A percentile compares a stretch with the other conserved stretches of the same genome.
Evolutionary conservation across 2,888 invertebrate genomes (phyloP).

Genomic region (Oligia strigilis): DNA sequence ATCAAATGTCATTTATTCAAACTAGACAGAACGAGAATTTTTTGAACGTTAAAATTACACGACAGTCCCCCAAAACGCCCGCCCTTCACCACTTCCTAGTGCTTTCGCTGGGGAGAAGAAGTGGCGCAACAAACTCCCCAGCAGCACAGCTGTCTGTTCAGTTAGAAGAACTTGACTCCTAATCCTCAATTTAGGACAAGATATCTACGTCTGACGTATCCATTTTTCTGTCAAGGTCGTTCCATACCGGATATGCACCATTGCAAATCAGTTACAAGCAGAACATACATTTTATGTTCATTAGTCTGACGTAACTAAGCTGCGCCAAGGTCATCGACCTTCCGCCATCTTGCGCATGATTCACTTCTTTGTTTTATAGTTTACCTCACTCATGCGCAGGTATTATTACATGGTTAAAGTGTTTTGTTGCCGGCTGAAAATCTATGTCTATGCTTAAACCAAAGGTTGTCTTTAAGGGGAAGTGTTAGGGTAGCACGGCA

Average conservation of each 20-base stretch:
- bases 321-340: slow-evolving; percentile 47
- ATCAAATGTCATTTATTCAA: no score
- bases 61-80: no score
- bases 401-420: slow-evolving; percentile 8
- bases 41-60: no score
- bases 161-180: neutral
- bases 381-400: slow-evolving; percentile 40
- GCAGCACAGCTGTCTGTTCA: neutral
- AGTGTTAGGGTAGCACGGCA: no score
- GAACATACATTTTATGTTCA: slow-evolving; percentile 13
- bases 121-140: no score
- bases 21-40: no score
- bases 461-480: no score
- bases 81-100: no score
- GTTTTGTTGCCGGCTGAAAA: slow-evolving; percentile 14
- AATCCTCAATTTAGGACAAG: neutral
- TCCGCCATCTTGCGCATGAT: slow-evolving; percentile 58
- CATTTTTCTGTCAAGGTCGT: neutral
- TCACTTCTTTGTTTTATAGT: slow-evolving; percentile 55
- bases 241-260: slow-evolving; percentile 18
- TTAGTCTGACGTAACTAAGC: slow-evolving; percentile 41
- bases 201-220: neutral
- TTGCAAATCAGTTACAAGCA: slow-evolving; percentile 23
- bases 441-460: neutral
- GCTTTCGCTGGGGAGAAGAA: no score